These are phyloP conservation scores for Mamestra brassicae DNA, from an alignment of 2,888 invertebrate genomes.

Conservation along the genomic window DNA sequence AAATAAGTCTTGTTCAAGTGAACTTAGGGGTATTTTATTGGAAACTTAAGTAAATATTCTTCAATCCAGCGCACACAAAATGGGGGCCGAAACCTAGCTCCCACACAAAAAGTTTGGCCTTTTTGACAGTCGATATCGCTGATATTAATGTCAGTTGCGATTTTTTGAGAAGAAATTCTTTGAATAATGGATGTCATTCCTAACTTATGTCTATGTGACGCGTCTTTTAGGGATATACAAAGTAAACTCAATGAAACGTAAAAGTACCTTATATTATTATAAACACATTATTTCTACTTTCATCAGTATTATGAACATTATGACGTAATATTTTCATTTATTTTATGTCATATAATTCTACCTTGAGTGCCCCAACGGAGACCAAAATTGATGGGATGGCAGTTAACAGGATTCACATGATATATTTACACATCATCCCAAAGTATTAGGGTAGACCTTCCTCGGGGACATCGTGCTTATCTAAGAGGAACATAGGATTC, in stretches of 20 bases:
- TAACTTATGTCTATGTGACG: not conserved
- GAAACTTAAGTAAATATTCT: too few relatives aligned
- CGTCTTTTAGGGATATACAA: not conserved
- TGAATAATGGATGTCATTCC: not conserved
- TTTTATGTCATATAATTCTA: conserved; percentile 26
- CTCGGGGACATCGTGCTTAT: not conserved
- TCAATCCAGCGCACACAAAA: too few relatives aligned
- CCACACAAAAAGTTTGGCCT: too few relatives aligned
- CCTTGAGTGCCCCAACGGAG: conserved; percentile 5
- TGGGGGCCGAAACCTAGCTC: too few relatives aligned
- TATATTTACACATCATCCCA: conserved; percentile 39
- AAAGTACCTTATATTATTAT: not conserved
- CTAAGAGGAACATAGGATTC: not conserved
- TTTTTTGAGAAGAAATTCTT: not conserved
- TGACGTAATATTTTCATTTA: conserved; percentile 12
- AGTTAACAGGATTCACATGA: conserved; percentile 38
- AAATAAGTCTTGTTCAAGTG: too few relatives aligned
- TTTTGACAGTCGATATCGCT: too few relatives aligned
- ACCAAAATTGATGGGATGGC: conserved; percentile 35
- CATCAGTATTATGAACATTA: not conserved
- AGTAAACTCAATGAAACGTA: not conserved
- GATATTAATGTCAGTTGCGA: too few relatives aligned
- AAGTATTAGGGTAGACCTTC: conserved; percentile 31
- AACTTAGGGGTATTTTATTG: too few relatives aligned
- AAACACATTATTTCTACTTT: not conserved